Conservation (phyloP, 2,888 invertebrate genomes). For the Crepidodera aurea region DNA sequence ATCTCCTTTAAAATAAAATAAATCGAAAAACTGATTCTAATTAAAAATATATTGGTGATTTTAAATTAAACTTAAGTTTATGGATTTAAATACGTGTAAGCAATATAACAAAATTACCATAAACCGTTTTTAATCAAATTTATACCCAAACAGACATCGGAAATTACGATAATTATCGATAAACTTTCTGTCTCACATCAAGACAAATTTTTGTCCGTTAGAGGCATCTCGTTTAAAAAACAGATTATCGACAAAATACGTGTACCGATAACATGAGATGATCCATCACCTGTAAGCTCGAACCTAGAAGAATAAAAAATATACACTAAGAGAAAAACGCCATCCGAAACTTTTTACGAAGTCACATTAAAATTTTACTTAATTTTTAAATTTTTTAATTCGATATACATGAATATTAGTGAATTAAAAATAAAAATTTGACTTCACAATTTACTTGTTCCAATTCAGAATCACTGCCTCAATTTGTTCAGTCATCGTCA, state of each 20-base stretch:
- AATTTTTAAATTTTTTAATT: too few species aligned
- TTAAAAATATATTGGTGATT: too few species aligned
- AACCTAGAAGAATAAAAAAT: constrained; percentile 17
- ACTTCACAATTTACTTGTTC: too few species aligned
- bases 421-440: too few species aligned
- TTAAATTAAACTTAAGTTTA: too few species aligned
- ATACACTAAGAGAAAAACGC: constrained; percentile 3
- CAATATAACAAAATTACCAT: constrained; percentile 6
- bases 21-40: too few species aligned
- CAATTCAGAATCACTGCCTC: too few species aligned
- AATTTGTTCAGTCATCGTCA: too few species aligned
- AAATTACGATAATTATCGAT: constrained; percentile 27
- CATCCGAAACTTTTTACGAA: too few species aligned
- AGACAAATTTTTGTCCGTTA: constrained; percentile 38
- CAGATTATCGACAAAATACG: constrained; percentile 52
- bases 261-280: constrained; percentile 53
- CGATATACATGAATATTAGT: too few species aligned
- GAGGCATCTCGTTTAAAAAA: constrained; percentile 41
- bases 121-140: constrained; percentile 20
- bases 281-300: constrained; percentile 50
- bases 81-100: background rate
- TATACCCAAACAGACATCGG: constrained; percentile 25
- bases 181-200: constrained; percentile 32
- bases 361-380: too few species aligned
- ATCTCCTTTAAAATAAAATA: too few species aligned